Base-by-base conservation (phyloP, 2,113 vertebrate genomes). In the Hassar affinis region DNA sequence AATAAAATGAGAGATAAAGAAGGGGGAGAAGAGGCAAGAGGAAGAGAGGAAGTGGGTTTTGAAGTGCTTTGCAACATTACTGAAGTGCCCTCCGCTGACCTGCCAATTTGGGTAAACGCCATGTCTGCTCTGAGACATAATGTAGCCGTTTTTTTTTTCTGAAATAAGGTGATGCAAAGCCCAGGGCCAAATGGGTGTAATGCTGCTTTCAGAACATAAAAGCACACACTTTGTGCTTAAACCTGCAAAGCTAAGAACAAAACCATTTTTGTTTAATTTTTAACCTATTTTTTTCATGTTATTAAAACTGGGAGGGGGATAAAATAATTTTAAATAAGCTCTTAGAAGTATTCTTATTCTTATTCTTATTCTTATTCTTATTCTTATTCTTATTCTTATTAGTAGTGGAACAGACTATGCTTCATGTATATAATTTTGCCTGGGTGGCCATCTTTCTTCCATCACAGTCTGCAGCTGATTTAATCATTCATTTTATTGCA, bases 31-130 rank as follows among this genome's bases (percentile, higher is more conserved):
- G 66, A 84, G 56, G 82, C 72, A 86, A 86, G 78, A 77, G 64
- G 83, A 77, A 81, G 35, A 85, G 72, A 81, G 88, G 79, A 86
- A 86, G 88, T 85, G 81, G 74, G 88, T 90, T 93, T 91, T 92
- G 89, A 92, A 92, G 91, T 91, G 85, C 86, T 88, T 91, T 85
- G 89, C 88, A 84, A 88, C 88, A 89, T 93, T 91, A 88, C 84
- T 85, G 88, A 81, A 83, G 87, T 85, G 88, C 79, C 90, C 90
- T 91, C 86, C 83, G 27, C 54, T 89, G 91, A 90, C 89, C 90
- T 87, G 84, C 85, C 89, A 88, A 87, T 89, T 88, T 87, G 82
- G 84, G 78, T 74, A 78, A 87, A 84, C 77, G 75, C 80, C 69
- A 78, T 54, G 64, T 71, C 79, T 85, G 81, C 80, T 89, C 85